phyloP scores from a whole-genome alignment of 1,140 invertebrate genomes.

The Megalonaias nervosa region DNA sequence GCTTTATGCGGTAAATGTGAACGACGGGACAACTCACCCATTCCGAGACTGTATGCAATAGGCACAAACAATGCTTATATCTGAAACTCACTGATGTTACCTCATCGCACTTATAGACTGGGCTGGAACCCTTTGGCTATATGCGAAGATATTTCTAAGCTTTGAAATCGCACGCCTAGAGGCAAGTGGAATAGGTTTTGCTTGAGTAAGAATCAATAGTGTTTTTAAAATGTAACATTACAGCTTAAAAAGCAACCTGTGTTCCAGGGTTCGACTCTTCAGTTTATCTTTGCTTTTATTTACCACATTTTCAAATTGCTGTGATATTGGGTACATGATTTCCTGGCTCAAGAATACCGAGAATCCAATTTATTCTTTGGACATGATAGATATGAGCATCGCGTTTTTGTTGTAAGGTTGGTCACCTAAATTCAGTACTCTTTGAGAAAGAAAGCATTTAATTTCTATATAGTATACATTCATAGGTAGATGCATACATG shows the following conservation, averaged over 20 bases:
- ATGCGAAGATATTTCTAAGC: neutral
- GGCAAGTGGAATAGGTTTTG: neutral
- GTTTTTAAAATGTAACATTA: neutral
- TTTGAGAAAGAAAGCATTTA: too few species aligned
- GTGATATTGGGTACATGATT: constrained; percentile 80
- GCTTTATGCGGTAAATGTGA: too few species aligned
- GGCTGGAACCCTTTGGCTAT: neutral
- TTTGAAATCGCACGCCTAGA: neutral
- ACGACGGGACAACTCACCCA: too few species aligned
- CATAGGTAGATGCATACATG: too few species aligned
- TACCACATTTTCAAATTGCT: constrained; percentile 83
- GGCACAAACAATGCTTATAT: neutral
- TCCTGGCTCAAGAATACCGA: constrained; percentile 84
- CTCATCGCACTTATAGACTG: neutral
- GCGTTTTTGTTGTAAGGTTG: constrained; percentile 64
- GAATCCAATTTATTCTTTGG: constrained; percentile 92
- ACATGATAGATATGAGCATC: constrained; percentile 65
- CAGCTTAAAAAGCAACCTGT: constrained; percentile 67
- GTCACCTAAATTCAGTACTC: neutral
- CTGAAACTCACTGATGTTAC: neutral
- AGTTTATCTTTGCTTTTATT: constrained; percentile 93
- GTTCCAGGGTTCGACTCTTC: constrained; percentile 83
- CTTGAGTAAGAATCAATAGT: too few species aligned
- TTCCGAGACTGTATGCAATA: too few species aligned
- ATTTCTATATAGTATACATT: too few species aligned